These are phyloP conservation scores for Andrena dorsata DNA, from an alignment of 2,888 invertebrate species.

Conservation along the genomic window DNA sequence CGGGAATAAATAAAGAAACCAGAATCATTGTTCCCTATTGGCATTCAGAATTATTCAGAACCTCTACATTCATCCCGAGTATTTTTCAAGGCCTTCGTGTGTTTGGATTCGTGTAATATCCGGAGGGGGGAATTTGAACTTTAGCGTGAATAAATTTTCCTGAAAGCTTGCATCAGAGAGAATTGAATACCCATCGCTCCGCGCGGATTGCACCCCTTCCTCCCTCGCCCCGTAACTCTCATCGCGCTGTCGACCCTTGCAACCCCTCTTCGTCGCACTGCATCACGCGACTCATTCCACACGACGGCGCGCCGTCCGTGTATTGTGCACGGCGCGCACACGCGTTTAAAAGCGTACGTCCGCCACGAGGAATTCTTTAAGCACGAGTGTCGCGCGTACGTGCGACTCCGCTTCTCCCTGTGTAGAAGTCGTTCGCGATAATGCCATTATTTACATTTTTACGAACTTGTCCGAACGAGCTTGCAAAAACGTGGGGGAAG, in stretches of 20 bases:
- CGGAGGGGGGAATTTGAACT: not conserved
- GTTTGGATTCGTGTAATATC: not conserved
- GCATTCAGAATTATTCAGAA: not conserved
- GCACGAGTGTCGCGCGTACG: conserved; percentile 18
- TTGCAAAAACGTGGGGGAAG: not conserved
- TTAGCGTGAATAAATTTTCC: not conserved
- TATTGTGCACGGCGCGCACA: conserved; percentile 38
- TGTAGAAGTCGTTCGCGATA: conserved; percentile 15
- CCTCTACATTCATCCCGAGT: not conserved
- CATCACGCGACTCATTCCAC: conserved; percentile 67
- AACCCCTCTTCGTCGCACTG: conserved; percentile 52
- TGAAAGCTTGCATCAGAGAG: not conserved
- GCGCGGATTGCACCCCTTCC: conserved; percentile 23
- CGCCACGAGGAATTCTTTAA: conserved; percentile 26
- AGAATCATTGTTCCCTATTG: not conserved
- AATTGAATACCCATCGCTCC: conserved; percentile 34
- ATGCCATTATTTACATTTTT: conserved; percentile 21
- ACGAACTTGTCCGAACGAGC: not conserved
- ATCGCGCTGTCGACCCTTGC: conserved; percentile 34
- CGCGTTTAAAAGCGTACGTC: conserved; percentile 18
- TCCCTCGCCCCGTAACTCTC: not conserved
- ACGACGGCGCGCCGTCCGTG: conserved; percentile 69
- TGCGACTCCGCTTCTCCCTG: conserved; percentile 4
- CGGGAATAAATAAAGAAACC: not conserved
- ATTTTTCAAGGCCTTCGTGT: not conserved